Evolutionary conservation across 2,113 vertebrate genomes (phyloP).

Genomic region (Daubentonia madagascariensis): DNA sequence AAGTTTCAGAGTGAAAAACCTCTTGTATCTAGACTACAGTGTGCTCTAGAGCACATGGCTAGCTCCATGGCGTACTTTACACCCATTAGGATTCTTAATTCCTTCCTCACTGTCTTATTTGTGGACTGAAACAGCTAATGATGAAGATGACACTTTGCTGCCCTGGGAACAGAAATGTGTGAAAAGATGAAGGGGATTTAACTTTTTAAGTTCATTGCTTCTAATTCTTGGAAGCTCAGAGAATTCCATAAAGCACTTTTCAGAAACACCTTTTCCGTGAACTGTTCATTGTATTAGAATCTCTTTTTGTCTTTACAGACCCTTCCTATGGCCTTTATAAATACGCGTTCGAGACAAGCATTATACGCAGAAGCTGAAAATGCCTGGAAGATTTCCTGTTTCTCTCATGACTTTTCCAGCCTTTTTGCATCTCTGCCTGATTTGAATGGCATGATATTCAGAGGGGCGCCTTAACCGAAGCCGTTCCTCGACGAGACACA

Average conservation of each 20-base stretch:
- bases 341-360: conserved; percentile 41
- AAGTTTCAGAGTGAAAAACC: not conserved
- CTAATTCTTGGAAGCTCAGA: not conserved
- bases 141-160: not conserved
- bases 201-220: not conserved
- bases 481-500: not conserved
- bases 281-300: conserved; percentile 26
- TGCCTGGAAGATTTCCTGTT: conserved; percentile 43
- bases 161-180: not conserved
- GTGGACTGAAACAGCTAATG: not conserved
- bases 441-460: not conserved
- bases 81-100: not conserved
- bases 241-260: conserved; percentile 1
- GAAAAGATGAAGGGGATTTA: not conserved
- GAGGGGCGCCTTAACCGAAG: conserved; percentile 1
- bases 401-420: not conserved
- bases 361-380: conserved; percentile 68
- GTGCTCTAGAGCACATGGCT: too few relatives aligned
- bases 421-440: conserved; percentile 3
- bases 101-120: not conserved
- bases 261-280: not conserved
- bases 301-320: conserved; percentile 70
- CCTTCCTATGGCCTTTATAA: conserved; percentile 56
- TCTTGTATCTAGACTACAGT: not conserved
- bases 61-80: not conserved